Evolutionary conservation across 2,113 vertebrate genomes (phyloP).

Genomic region (Pomatorhinus ruficollis): DNA sequence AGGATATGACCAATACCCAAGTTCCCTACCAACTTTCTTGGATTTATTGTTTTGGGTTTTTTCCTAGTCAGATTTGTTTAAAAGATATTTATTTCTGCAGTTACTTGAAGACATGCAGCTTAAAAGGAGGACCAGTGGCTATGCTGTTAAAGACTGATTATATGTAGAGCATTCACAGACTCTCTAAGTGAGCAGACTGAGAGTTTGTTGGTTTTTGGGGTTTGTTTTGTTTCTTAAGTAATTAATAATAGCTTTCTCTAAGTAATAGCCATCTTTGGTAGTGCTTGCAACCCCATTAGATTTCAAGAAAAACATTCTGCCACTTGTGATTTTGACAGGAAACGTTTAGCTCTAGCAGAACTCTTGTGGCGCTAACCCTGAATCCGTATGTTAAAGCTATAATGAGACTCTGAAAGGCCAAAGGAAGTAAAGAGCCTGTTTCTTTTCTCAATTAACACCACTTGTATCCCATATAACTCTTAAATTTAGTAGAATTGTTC

Average conservation of each 20-base stretch:
- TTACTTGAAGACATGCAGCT: background rate
- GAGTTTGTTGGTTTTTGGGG: fast-evolving
- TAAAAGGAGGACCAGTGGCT: background rate
- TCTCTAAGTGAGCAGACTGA: background rate
- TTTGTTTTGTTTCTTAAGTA: background rate
- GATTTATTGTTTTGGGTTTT: background rate
- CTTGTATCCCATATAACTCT: background rate
- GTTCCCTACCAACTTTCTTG: background rate
- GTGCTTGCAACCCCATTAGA: background rate
- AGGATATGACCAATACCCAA: background rate
- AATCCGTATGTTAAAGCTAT: background rate
- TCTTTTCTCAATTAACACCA: background rate
- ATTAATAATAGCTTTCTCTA: background rate
- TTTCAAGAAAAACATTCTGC: background rate
- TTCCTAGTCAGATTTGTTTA: background rate
- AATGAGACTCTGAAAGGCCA: background rate
- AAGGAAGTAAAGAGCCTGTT: background rate
- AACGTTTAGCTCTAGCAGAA: background rate
- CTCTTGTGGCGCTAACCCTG: background rate
- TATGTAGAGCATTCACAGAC: background rate
- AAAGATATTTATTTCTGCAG: background rate
- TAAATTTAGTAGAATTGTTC: background rate
- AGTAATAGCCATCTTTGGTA: background rate
- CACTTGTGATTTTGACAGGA: background rate
- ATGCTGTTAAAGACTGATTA: background rate